These are phyloP conservation scores for Semnornis frantzii DNA, from an alignment of 2,113 vertebrate species.

Conservation along the genomic window DNA sequence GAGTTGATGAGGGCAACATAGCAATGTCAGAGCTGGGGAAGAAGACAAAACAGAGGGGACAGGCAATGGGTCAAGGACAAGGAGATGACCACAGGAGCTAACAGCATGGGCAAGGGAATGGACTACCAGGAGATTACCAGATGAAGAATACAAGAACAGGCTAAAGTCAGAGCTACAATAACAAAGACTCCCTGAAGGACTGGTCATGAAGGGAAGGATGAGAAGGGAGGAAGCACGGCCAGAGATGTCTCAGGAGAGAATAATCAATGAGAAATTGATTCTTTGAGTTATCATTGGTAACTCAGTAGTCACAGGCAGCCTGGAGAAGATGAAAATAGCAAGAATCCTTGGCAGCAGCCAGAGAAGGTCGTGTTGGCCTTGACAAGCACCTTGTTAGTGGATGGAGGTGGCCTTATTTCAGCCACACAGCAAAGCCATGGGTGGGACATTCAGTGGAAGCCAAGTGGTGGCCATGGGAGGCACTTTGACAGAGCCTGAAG, in stretches of 20 bases:
- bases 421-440: neutral
- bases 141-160: neutral
- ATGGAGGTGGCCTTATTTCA: conserved; percentile 1
- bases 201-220: neutral
- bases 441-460: neutral
- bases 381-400: neutral
- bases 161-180: neutral
- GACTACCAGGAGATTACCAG: neutral
- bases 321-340: neutral
- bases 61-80: neutral
- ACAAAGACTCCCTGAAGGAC: neutral
- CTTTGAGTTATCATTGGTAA: conserved; percentile 19
- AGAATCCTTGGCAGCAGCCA: neutral
- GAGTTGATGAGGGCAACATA: neutral
- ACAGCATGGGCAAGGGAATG: neutral
- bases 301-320: neutral
- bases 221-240: neutral
- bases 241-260: neutral
- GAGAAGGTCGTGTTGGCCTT: neutral
- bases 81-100: neutral
- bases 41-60: neutral
- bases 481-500: neutral
- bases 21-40: neutral
- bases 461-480: neutral
- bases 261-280: conserved; percentile 46